phyloP scores from a whole-genome alignment of 2,888 invertebrate genomes.

The Melieria omissa region DNA sequence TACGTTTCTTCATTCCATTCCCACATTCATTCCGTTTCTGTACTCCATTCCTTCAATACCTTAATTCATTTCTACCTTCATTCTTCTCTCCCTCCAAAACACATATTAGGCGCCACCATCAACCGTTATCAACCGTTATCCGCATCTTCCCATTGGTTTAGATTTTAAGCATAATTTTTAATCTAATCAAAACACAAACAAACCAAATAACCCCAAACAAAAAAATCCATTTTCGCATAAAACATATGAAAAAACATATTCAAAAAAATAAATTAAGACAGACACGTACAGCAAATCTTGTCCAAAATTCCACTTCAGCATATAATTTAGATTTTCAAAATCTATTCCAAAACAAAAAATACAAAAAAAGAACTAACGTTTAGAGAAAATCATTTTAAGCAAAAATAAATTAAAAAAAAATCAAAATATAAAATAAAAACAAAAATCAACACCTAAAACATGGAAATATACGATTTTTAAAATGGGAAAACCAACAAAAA shows the following conservation, averaged over 20 bases:
- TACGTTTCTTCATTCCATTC: background rate
- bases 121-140: too few relatives aligned
- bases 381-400: conserved; percentile 48
- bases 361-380: conserved; percentile 40
- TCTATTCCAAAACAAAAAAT: conserved; percentile 18
- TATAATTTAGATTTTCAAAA: conserved; percentile 2
- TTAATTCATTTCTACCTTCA: background rate
- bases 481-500: conserved; percentile 31
- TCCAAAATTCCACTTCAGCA: conserved; percentile 51
- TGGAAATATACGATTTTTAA: conserved; percentile 31
- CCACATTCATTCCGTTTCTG: background rate
- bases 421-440: conserved; percentile 30
- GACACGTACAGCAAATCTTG: conserved; percentile 43
- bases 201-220: conserved; percentile 42
- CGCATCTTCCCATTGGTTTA: conserved; percentile 58
- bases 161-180: conserved; percentile 62
- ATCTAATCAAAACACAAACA: conserved; percentile 53
- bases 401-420: conserved; percentile 38
- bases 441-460: conserved; percentile 52
- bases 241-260: conserved; percentile 35
- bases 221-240: conserved; percentile 31
- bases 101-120: conserved; percentile 27
- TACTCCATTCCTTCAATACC: background rate
- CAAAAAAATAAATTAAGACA: conserved; percentile 30
- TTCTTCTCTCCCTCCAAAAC: background rate